Conservation (phyloP, 2,888 invertebrate genomes). For the Cephus pulcher region DNA sequence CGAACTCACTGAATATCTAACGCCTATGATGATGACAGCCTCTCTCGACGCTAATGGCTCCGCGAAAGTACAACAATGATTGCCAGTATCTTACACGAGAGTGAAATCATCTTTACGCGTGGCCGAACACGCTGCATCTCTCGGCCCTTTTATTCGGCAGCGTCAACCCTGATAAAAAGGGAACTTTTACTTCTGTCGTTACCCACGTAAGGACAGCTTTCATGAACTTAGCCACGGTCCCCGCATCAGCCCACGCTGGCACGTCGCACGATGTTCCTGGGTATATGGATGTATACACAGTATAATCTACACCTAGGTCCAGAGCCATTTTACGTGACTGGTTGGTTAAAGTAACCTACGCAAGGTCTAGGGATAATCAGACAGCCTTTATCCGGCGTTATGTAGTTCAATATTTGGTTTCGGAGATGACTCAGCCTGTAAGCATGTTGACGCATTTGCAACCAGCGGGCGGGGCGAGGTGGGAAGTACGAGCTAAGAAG, state of each 20-base stretch:
- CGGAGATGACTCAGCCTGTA: conserved; percentile 40
- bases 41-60: background rate
- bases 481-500: background rate
- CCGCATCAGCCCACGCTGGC: background rate
- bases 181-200: background rate
- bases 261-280: background rate
- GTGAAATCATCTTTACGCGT: background rate
- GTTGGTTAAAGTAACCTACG: background rate
- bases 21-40: background rate
- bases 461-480: background rate
- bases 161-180: background rate
- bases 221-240: background rate
- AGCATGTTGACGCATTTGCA: conserved; percentile 23
- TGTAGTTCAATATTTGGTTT: conserved; percentile 39
- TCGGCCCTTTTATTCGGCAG: background rate
- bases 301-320: background rate
- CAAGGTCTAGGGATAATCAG: background rate
- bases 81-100: background rate
- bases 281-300: background rate
- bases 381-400: background rate
- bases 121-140: background rate
- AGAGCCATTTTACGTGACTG: background rate
- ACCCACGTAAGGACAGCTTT: background rate
- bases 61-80: background rate
- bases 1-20: background rate